Conservation (phyloP, 2,888 invertebrate species). For the Litoditis marina region DNA sequence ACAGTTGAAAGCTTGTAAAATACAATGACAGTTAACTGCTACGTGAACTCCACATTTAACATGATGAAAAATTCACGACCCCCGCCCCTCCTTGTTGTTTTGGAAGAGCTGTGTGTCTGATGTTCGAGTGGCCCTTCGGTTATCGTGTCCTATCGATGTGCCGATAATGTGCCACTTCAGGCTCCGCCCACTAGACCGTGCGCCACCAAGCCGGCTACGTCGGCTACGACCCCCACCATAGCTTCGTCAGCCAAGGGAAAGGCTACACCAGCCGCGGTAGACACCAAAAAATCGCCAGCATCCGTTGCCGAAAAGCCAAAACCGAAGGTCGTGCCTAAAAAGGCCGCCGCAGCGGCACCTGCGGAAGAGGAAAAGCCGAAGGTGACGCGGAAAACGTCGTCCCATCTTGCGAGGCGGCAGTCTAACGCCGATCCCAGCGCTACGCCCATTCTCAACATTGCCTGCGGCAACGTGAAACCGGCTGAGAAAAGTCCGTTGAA, state of each 20-base stretch:
- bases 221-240: constrained; percentile 1
- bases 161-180: background rate
- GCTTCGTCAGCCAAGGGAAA: constrained; percentile 5
- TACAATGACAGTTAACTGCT: too few species aligned
- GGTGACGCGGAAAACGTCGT: constrained; percentile 24
- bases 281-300: constrained; percentile 1
- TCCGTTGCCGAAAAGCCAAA: background rate
- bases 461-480: background rate
- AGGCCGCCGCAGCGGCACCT: constrained; percentile 5
- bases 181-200: constrained; percentile 1
- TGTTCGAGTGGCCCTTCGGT: too few species aligned
- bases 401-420: constrained; percentile 8
- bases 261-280: background rate
- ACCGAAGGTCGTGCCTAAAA: background rate
- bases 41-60: too few species aligned
- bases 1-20: too few species aligned
- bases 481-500: background rate
- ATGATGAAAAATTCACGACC: too few species aligned
- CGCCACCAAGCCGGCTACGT: background rate
- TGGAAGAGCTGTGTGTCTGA: too few species aligned
- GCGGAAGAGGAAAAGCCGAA: constrained; percentile 25
- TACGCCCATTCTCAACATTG: constrained; percentile 16
- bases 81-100: too few species aligned
- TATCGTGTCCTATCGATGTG: too few species aligned
- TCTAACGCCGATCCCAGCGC: constrained; percentile 16